Evolutionary conservation across 1,140 invertebrate species (phyloP).

Genomic region (Cherax destructor): DNA sequence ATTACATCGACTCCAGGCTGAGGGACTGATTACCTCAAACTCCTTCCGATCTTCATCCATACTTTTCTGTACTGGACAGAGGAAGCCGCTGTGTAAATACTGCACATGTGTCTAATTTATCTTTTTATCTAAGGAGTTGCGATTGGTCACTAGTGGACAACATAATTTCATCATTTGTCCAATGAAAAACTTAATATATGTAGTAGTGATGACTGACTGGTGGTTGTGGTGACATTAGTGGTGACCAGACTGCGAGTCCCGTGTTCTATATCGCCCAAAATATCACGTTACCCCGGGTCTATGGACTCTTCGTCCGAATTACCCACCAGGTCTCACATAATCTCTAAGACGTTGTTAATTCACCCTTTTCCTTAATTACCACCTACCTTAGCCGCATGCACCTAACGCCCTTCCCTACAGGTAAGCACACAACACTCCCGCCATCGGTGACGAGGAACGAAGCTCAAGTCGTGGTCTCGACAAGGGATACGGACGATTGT

Average conservation of each 20-base stretch:
- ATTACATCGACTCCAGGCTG: no score
- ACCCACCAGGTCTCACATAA: neutral
- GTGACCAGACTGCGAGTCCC: neutral
- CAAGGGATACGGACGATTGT: conserved; percentile 23
- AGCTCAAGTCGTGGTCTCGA: conserved; percentile 13
- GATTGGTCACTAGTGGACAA: no score
- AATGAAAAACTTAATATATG: no score
- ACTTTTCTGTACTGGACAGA: no score
- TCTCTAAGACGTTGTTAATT: neutral
- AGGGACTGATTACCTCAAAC: no score
- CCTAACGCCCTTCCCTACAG: no score
- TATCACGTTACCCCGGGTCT: conserved; percentile 52
- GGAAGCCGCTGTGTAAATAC: no score
- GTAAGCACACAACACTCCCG: neutral
- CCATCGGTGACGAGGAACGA: neutral
- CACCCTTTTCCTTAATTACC: neutral
- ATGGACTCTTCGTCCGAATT: neutral
- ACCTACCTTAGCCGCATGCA: no score
- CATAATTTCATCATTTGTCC: no score
- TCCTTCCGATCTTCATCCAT: no score
- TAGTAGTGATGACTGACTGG: neutral
- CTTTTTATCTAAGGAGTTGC: no score
- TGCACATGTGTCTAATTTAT: no score
- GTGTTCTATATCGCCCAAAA: conserved; percentile 17
- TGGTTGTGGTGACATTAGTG: neutral